A percentile compares a stretch with the other conserved stretches of the same genome.
These are phyloP conservation scores for Neoseiulus cucumeris DNA, from an alignment of 1,140 invertebrate genomes.

Conservation along the genomic window DNA sequence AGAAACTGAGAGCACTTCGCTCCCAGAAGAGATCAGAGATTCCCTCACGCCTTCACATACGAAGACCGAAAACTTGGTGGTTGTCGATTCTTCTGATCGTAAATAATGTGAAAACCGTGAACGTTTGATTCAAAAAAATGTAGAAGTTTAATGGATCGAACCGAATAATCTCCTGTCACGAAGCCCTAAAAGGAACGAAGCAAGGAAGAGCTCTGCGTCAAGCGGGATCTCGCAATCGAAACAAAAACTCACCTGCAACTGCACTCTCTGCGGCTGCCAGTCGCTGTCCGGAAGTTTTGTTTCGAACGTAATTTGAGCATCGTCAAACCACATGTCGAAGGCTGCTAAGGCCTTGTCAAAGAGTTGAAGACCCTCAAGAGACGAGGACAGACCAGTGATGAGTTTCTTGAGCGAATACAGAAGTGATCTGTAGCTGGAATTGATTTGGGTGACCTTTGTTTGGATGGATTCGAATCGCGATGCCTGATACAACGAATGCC, in stretches of 20 bases:
- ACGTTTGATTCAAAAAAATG: no score
- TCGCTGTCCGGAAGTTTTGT: constrained; percentile 2
- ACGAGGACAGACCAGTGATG: neutral
- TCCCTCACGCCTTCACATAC: no score
- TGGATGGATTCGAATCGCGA: constrained; percentile 67
- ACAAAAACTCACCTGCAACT: neutral
- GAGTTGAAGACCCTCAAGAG: neutral
- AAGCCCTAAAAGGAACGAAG: no score
- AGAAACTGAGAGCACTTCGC: no score
- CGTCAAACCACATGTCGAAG: constrained; percentile 3
- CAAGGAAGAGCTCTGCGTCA: no score
- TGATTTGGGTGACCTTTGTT: constrained; percentile 67
- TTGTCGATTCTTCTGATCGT: no score
- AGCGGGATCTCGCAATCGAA: no score
- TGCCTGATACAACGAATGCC: constrained; percentile 59
- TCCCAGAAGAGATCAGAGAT: no score
- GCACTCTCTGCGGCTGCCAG: neutral
- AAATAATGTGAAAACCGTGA: no score
- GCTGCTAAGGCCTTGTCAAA: neutral
- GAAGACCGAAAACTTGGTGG: no score
- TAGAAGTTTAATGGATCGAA: no score
- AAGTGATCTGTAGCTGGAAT: constrained; percentile 57
- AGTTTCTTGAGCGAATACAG: constrained; percentile 29
- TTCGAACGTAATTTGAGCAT: neutral
- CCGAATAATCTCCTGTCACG: no score